A percentile compares a stretch with the other conserved stretches of the same genome.
These are phyloP conservation scores for Todiramphus chloris DNA, from an alignment of 2,113 vertebrate genomes.

Conservation along the genomic window DNA sequence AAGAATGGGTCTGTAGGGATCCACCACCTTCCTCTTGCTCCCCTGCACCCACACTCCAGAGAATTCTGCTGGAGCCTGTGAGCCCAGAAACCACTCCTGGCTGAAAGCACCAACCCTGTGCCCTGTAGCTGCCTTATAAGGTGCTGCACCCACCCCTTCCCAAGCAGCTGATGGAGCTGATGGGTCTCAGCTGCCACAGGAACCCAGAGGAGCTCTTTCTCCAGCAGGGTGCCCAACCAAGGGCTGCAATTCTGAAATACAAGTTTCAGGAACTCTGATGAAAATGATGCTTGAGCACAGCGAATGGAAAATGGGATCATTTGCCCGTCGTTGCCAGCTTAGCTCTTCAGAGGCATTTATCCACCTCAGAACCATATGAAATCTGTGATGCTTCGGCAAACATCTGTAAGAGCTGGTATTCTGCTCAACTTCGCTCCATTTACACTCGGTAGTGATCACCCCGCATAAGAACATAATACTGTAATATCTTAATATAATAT, in stretches of 20 bases:
- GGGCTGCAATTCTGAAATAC: background rate
- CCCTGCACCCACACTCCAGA: background rate
- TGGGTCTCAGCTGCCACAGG: background rate
- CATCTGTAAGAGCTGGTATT: background rate
- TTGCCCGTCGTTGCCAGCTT: background rate
- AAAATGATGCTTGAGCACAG: background rate
- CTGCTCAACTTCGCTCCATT: background rate
- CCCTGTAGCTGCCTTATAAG: background rate
- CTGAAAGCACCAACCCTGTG: background rate
- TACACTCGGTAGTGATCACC: background rate
- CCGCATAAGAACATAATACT: background rate
- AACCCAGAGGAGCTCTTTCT: background rate
- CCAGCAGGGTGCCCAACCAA: background rate
- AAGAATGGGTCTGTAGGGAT: background rate
- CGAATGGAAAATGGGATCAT: background rate
- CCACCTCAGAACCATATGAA: background rate
- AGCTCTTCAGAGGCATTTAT: constrained; percentile 6
- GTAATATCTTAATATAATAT: constrained; percentile 28
- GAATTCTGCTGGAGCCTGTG: background rate
- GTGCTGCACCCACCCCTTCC: background rate
- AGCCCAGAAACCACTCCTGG: background rate
- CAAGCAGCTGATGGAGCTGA: background rate
- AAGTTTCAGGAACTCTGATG: background rate
- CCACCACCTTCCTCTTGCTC: background rate
- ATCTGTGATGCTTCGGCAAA: constrained; percentile 33